These are phyloP conservation scores for Ondatra zibethicus DNA, from an alignment of 2,113 vertebrate genomes.

Conservation along the genomic window DNA sequence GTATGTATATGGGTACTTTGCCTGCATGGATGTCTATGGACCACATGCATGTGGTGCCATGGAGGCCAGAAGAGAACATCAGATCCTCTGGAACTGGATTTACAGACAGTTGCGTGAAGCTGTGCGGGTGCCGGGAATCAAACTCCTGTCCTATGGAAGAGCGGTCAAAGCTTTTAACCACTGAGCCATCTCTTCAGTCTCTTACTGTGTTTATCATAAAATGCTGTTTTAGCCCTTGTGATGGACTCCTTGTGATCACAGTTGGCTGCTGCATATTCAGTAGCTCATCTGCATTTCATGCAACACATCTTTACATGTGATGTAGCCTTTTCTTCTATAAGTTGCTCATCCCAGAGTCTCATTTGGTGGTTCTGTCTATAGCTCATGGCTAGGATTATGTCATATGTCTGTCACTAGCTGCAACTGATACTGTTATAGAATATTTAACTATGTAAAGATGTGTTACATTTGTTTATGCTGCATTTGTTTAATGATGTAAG, in stretches of 20 bases:
- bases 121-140: no score
- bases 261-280: not conserved
- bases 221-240: not conserved
- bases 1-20: no score
- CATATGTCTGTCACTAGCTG: not conserved
- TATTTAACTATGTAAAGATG: not conserved
- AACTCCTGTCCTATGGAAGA: no score
- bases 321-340: not conserved
- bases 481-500: not conserved
- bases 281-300: not conserved
- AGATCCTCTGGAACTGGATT: no score
- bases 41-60: no score
- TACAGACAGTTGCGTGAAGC: no score
- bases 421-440: not conserved
- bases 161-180: no score
- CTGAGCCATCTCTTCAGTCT: not conserved
- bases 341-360: not conserved
- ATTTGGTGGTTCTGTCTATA: not conserved
- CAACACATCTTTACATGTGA: not conserved
- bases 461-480: not conserved
- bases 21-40: no score
- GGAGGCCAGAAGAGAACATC: no score
- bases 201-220: not conserved
- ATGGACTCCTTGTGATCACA: not conserved
- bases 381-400: not conserved